Conservation (phyloP, 2,888 invertebrate species). For the Hartigia nigra region DNA sequence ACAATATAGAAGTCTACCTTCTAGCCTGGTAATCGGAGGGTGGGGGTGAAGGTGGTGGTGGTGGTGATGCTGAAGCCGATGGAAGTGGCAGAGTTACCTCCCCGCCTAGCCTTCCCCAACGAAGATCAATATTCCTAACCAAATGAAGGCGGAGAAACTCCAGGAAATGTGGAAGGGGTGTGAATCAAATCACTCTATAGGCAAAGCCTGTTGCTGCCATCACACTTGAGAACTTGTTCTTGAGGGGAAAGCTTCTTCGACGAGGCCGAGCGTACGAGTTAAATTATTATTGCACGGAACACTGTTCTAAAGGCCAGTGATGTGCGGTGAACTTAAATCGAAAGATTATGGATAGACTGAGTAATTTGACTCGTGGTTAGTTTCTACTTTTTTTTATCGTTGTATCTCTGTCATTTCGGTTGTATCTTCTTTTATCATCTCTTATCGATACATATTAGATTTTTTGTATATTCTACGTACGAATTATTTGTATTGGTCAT, state of each 20-base stretch:
- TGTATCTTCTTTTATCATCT: neutral
- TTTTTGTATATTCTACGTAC: neutral
- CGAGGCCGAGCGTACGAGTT: neutral
- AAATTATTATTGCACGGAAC: neutral
- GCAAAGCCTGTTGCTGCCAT: slow-evolving; percentile 62
- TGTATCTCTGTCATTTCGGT: neutral
- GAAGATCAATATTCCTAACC: slow-evolving; percentile 62
- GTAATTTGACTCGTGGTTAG: slow-evolving; percentile 57
- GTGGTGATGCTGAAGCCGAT: neutral
- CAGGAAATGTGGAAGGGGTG: slow-evolving; percentile 43
- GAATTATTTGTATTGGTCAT: neutral
- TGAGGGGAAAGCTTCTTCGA: slow-evolving; percentile 12
- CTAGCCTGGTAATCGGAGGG: slow-evolving; percentile 31
- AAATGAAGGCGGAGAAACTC: slow-evolving; percentile 44
- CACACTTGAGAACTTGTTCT: slow-evolving; percentile 45
- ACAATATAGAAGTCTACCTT: slow-evolving; percentile 44
- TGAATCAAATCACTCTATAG: slow-evolving; percentile 55
- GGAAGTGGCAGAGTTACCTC: slow-evolving; percentile 13
- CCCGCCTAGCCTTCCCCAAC: slow-evolving; percentile 47
- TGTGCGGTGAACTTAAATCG: slow-evolving; percentile 54
- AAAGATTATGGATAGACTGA: slow-evolving; percentile 60
- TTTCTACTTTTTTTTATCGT: slow-evolving; percentile 21
- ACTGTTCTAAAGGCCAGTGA: slow-evolving; percentile 43
- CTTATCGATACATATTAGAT: neutral
- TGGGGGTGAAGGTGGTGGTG: slow-evolving; percentile 5